A percentile compares a stretch with the other conserved stretches of the same genome.
These are phyloP conservation scores for Phania funesta DNA, from an alignment of 2,888 invertebrate genomes.

Conservation along the genomic window DNA sequence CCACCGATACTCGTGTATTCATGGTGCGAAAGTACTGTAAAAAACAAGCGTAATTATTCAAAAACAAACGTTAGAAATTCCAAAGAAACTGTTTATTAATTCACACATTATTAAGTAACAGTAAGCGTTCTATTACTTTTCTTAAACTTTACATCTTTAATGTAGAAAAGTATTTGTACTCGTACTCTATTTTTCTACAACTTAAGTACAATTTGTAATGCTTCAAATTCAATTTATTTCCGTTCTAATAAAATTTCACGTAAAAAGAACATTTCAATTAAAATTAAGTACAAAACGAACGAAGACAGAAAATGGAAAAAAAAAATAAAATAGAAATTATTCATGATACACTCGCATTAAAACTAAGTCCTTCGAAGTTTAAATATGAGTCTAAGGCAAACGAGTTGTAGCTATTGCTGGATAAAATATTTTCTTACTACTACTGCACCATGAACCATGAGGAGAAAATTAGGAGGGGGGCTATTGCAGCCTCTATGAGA, in stretches of 20 bases:
- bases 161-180: background rate
- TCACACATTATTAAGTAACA: background rate
- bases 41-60: background rate
- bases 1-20: conserved; percentile 95
- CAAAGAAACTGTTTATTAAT: background rate
- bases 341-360: conserved; percentile 53
- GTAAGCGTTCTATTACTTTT: background rate
- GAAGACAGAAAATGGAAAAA: background rate
- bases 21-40: conserved; percentile 94
- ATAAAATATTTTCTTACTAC: background rate
- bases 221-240: conserved; percentile 50
- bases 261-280: conserved; percentile 55
- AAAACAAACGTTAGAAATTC: background rate
- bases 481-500: conserved; percentile 4
- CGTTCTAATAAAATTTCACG: conserved; percentile 12
- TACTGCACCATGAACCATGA: background rate
- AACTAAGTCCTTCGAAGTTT: conserved; percentile 52
- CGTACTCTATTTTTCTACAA: background rate
- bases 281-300: conserved; percentile 35
- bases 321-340: conserved; percentile 46
- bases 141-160: background rate
- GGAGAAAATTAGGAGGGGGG: background rate
- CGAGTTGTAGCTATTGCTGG: conserved; percentile 37
- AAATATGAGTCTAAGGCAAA: conserved; percentile 28
- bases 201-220: conserved; percentile 51